A percentile compares a stretch with the other conserved stretches of the same genome.
These are phyloP conservation scores for Dyspetes luteomarginatus DNA, from an alignment of 2,888 invertebrate genomes.

Conservation along the genomic window DNA sequence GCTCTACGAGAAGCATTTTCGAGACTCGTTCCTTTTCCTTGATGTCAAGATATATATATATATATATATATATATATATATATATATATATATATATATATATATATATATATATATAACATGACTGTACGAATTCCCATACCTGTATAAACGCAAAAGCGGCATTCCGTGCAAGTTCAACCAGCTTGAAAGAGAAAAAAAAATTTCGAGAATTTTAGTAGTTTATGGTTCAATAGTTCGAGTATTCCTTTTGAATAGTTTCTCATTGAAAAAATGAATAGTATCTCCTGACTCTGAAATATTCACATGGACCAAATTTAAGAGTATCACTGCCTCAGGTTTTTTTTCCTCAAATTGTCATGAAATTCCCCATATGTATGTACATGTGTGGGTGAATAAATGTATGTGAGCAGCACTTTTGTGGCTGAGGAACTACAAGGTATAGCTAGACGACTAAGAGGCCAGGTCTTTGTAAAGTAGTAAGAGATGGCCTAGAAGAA, in stretches of 20 bases:
- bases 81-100: slow-evolving; percentile 29
- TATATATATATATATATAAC: slow-evolving; percentile 4
- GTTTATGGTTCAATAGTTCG: no score
- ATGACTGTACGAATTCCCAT: slow-evolving; percentile 5
- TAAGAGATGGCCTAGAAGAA: slow-evolving; percentile 32
- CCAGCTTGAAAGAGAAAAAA: no score
- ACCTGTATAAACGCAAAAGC: neutral
- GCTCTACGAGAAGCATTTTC: slow-evolving; percentile 51
- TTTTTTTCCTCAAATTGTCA: neutral
- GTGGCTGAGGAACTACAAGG: slow-evolving; percentile 13
- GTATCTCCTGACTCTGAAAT: no score
- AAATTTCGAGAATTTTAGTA: no score
- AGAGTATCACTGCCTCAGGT: no score
- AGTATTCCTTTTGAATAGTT: no score
- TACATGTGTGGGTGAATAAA: neutral
- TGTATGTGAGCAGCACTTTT: slow-evolving; percentile 1
- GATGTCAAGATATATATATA: slow-evolving; percentile 26
- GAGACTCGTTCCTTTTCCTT: slow-evolving; percentile 46
- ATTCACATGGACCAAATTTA: no score
- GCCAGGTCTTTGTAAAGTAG: slow-evolving; percentile 49
- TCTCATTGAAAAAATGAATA: no score
- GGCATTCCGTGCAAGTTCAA: neutral
- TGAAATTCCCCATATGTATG: neutral
- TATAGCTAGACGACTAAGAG: slow-evolving; percentile 56
- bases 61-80: slow-evolving; percentile 1